Percentiles rank a stretch among this genome's conserved stretches.
phyloP scores from a whole-genome alignment of 2,113 vertebrate genomes.

The Galemys pyrenaicus region DNA sequence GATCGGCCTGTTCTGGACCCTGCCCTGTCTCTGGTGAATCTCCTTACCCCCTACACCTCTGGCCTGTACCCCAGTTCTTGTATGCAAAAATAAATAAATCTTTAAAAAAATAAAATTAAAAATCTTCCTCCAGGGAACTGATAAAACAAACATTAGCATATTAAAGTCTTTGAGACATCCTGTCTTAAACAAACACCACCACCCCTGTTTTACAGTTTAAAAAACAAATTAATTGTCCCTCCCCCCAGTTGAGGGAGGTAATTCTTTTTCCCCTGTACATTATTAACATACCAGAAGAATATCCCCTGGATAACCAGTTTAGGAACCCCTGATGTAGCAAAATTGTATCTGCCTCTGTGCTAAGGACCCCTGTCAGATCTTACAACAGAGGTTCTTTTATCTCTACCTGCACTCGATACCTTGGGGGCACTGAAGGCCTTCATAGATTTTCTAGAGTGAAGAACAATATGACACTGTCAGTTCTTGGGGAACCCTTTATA shows the following conservation, averaged over 20 bases:
- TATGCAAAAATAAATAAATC: too few relatives aligned
- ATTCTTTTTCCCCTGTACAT: neutral
- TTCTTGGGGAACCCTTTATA: neutral
- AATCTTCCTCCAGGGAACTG: neutral
- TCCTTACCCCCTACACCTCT: too few relatives aligned
- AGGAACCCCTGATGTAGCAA: neutral
- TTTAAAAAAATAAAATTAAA: too few relatives aligned
- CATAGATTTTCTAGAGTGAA: conserved; percentile 5
- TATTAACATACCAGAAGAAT: conserved; percentile 34
- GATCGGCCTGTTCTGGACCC: too few relatives aligned
- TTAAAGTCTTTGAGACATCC: neutral
- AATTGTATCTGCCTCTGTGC: neutral
- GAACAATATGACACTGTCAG: neutral
- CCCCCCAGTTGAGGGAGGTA: neutral
- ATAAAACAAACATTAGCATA: conserved; percentile 1
- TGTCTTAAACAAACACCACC: conserved; percentile 1
- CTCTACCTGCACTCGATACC: neutral
- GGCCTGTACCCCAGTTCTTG: too few relatives aligned
- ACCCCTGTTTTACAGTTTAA: neutral
- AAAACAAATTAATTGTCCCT: conserved; percentile 5
- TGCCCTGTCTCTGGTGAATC: too few relatives aligned
- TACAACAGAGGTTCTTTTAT: neutral
- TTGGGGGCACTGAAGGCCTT: neutral
- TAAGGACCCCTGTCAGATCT: neutral
- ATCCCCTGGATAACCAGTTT: neutral